Base-by-base conservation (phyloP, 2,888 invertebrate genomes). In the Chymomyza amoena region DNA sequence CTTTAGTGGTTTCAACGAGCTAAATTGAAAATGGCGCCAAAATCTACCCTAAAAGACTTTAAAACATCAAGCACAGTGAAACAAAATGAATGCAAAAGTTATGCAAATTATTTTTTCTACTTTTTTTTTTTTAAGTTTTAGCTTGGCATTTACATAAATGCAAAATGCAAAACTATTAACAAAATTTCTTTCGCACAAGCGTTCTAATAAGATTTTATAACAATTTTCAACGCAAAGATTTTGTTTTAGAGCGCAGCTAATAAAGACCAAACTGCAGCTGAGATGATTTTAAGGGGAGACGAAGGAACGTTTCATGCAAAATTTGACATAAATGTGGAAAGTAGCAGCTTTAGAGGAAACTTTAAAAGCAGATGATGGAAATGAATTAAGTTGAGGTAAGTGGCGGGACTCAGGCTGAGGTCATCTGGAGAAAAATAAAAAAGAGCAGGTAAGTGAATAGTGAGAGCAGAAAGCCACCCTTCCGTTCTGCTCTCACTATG, bases 1-100 rank as follows among this genome's bases (percentile, higher is more conserved):
- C 77, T 78, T 78, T 74, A 71, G 65, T 78, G 81, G 84, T 79
- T 86, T 83, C 80, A 84, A 72, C 78, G 84, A 69, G 73, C 68
- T 61, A 75, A 75, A 75, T 75, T 74, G 75, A 71, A 81, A 86
- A 81, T 79, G 72, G 60, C 61, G 64, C 72, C 64, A 59, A 61
- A 18, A 25, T 25, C 57, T 18, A 28, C 73, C 68, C 69, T 45
- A 56, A 28, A 66, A 13, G 13, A 45, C 39, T 45, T 45, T 45
- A 45, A 45, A 45, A 45, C 39, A 45, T 45, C 39, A 45, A 45
- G 39, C 39, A 45, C 39, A 45, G 39, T 45, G 39, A 45, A 45
- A 45, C 39, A 2, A 45, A 45, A 45, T 45, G 13, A 13, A 45
- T 45, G 39, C 39, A 45, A 45, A 45, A 45, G 39, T 45, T 45